A percentile compares a stretch with the other conserved stretches of the same genome.
Evolutionary conservation across 2,113 vertebrate genomes (phyloP).

Genomic region (Sakesphorus luctuosus): DNA sequence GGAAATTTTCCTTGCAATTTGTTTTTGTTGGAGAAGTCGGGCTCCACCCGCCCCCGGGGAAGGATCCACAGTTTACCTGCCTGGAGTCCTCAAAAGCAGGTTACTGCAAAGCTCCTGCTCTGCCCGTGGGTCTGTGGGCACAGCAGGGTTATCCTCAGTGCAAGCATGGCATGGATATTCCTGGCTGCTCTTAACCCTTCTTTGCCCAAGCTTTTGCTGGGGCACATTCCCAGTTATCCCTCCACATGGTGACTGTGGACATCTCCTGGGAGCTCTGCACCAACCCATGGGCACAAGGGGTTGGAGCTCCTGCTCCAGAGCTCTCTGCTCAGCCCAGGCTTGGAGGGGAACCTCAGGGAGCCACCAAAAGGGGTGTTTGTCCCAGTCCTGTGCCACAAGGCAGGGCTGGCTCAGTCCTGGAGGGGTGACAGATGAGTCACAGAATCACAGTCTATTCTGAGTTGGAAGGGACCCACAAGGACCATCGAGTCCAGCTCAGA

Average conservation of each 20-base stretch:
- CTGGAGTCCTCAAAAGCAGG: neutral
- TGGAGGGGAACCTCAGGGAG: neutral
- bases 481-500: too few relatives aligned
- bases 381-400: neutral
- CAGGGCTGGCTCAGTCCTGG: neutral
- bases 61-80: neutral
- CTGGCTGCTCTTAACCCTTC: neutral
- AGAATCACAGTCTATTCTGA: too few relatives aligned
- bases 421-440: neutral
- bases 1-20: constrained; percentile 45
- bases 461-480: too few relatives aligned
- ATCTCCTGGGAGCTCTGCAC: neutral
- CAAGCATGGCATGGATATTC: neutral
- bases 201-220: neutral
- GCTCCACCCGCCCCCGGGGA: neutral
- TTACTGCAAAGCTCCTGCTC: neutral
- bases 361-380: neutral
- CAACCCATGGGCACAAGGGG: neutral
- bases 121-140: neutral
- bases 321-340: neutral
- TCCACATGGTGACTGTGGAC: neutral
- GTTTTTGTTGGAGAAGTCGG: constrained; percentile 19
- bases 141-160: neutral
- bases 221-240: accelerated
- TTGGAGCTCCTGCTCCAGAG: neutral